Base-by-base conservation (phyloP, 2,888 invertebrate species). In the Scaptomyza flava region DNA sequence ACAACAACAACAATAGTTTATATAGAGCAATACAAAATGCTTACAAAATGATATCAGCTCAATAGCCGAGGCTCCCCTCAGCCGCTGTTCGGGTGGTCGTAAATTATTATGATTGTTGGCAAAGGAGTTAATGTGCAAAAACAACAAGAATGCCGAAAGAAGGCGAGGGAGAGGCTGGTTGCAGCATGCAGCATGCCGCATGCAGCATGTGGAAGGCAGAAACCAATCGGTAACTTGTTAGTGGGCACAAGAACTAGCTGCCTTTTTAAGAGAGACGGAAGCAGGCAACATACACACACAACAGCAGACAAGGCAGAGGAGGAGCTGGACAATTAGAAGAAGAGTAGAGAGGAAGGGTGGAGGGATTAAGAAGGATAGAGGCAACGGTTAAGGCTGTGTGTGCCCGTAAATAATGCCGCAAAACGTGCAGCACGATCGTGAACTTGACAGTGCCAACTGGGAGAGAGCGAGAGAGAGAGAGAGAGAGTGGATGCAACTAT, bases 41-140 rank as follows among this genome's bases (percentile, higher is more conserved):
- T 57, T 80, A 79, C 84, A 83, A 79, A 80, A 73, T 60, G 79
- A 52, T 80, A 56, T 64, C 79, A 64, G 62, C 75, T 71, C 68
- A 47, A 72, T 33, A 72, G 54, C 46, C 31, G 50, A 1, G 23
- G 38, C 53, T 41, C 50, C 50, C 50, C 46, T 42, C 50, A 47
- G 36, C 48, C 68, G 57, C 74, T 57, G 60, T 71, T 71, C 27
- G 83, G 86, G 80, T 81, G 80, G 80, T 82, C 86, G 80, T 81
- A 81, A 86, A 81, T 81, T 86, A 81, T 81, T 68, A 79, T 86
- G 80, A 81, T 85, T 81, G 82, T 86, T 81, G 86, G 86, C 77
- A 64, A 67, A 79, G 80, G 80, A 86, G 86, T 72, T 79, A 79
- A 82, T 79, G 76, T 81, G 82, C 72, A 76, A 79, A 71, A 66